phyloP scores from a whole-genome alignment of 2,797 vertebrate genomes.

The Valencia hispanica region DNA sequence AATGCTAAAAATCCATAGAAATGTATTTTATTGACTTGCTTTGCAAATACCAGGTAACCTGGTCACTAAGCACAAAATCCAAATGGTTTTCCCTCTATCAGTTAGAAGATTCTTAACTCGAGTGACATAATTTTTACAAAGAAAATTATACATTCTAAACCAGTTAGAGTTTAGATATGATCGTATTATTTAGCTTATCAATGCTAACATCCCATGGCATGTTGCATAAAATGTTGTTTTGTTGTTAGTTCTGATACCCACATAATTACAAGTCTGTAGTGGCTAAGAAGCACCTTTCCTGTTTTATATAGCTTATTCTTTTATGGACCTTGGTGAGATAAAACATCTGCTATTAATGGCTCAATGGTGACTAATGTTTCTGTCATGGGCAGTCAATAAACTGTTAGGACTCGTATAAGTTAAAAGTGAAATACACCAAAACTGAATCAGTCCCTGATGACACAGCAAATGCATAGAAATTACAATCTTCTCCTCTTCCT shows the following conservation, averaged over 20 bases:
- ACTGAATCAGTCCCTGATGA: conserved; percentile 22
- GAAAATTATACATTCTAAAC: background rate
- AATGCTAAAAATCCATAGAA: background rate
- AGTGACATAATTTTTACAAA: background rate
- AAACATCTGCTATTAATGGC: background rate
- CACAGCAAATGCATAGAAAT: conserved; percentile 28
- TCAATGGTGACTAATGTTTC: background rate
- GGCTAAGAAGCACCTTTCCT: background rate
- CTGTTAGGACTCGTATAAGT: background rate
- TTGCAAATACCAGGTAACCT: background rate
- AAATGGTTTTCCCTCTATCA: background rate
- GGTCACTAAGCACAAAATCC: background rate
- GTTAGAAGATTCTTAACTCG: too few species aligned
- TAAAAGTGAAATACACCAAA: conserved; percentile 28
- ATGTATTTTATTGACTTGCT: background rate
- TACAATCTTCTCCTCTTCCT: conserved; percentile 24
- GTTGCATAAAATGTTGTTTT: background rate
- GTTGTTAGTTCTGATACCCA: background rate
- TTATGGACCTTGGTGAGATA: background rate
- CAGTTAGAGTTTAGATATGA: background rate
- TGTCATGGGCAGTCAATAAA: background rate
- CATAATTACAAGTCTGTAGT: background rate
- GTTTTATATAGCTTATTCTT: background rate
- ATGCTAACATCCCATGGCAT: background rate
- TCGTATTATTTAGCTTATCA: background rate